A percentile compares a stretch with the other conserved stretches of the same genome.
These are phyloP conservation scores for Orius insidiosus DNA, from an alignment of 1,140 invertebrate genomes.

Conservation along the genomic window DNA sequence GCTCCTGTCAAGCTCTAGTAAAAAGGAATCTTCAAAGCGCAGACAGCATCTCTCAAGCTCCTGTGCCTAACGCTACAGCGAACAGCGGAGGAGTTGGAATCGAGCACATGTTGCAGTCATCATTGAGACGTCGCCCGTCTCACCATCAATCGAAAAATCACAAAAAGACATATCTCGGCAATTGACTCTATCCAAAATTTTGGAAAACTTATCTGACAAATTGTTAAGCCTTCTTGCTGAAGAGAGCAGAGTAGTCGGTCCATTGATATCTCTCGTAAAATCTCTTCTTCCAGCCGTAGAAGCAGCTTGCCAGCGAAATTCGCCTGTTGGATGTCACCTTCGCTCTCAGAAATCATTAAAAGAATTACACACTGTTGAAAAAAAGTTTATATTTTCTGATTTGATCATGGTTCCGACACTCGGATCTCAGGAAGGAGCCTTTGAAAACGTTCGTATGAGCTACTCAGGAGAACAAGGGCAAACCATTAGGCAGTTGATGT, in stretches of 20 bases:
- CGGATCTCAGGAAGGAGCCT: constrained; percentile 93
- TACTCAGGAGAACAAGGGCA: constrained; percentile 93
- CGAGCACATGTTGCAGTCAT: constrained; percentile 34
- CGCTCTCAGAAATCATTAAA: constrained; percentile 59
- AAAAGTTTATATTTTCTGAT: constrained; percentile 64
- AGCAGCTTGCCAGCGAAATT: constrained; percentile 55
- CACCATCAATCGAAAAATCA: constrained; percentile 28
- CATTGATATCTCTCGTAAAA: constrained; percentile 43
- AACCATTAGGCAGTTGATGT: constrained; percentile 81
- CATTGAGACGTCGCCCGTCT: constrained; percentile 53
- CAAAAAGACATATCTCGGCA: constrained; percentile 33
- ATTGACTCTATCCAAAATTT: constrained; percentile 33
- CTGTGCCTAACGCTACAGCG: constrained; percentile 1
- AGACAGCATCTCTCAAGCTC: constrained; percentile 15
- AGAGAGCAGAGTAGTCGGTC: constrained; percentile 13
- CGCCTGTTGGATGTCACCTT: constrained; percentile 65
- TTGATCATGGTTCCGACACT: constrained; percentile 68
- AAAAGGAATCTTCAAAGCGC: constrained; percentile 43
- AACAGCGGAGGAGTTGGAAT: constrained; percentile 19
- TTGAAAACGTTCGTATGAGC: constrained; percentile 95
- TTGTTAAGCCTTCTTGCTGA: constrained; percentile 12
- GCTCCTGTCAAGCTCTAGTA: constrained; percentile 49
- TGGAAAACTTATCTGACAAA: constrained; percentile 21
- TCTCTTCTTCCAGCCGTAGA: constrained; percentile 50
- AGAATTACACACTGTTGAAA: constrained; percentile 54